A percentile compares a stretch with the other conserved stretches of the same genome.
Conservation (phyloP, 2,888 invertebrate species). For the Andrena flavipes region DNA sequence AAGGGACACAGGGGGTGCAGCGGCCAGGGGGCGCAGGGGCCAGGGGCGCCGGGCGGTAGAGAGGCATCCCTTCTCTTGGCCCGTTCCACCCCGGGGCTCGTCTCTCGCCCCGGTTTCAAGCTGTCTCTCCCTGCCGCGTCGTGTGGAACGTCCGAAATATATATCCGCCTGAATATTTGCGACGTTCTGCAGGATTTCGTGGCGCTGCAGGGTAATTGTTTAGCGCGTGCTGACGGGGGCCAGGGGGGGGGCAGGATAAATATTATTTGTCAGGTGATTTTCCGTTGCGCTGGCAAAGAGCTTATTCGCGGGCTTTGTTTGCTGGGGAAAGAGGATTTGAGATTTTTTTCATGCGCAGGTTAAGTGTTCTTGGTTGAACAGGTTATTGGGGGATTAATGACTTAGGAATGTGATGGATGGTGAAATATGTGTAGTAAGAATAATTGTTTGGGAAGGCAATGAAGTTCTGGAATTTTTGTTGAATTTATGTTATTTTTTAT, state of each 20-base stretch:
- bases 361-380: not conserved
- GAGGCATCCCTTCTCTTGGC: conserved; percentile 66
- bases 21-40: conserved; percentile 10
- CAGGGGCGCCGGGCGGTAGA: conserved; percentile 12
- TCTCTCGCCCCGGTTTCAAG: conserved; percentile 71
- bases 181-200: conserved; percentile 18
- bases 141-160: conserved; percentile 62
- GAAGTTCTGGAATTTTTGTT: not conserved
- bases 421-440: not conserved
- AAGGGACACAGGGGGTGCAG: conserved; percentile 16
- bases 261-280: not conserved
- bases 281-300: not conserved
- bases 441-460: not conserved
- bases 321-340: not conserved
- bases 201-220: conserved; percentile 25
- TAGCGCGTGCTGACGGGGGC: conserved; percentile 4
- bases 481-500: not conserved
- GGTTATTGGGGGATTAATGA: too few relatives aligned
- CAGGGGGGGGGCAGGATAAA: not conserved
- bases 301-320: not conserved
- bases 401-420: too few relatives aligned
- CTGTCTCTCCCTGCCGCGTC: conserved; percentile 64
- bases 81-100: conserved; percentile 63
- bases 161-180: conserved; percentile 36
- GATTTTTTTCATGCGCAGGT: not conserved